Evolutionary conservation across 2,888 invertebrate species (phyloP), one percentile per base, ranked within the genome.

Genomic region (Monoplex corrugatus): DNA sequence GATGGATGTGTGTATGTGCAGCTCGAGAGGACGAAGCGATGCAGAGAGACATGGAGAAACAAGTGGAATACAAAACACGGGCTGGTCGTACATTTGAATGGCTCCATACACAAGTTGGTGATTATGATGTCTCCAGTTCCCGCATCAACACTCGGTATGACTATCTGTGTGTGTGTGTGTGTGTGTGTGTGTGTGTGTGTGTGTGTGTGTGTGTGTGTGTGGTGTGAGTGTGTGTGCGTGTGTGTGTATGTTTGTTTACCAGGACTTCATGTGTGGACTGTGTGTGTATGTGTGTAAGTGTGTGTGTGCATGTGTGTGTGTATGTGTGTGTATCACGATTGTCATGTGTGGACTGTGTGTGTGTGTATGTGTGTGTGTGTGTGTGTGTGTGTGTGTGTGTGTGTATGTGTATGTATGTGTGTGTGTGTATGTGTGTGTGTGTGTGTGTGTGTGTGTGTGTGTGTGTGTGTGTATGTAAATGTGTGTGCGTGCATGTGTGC

Each of bases 71-170:
- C 35, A 89, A 89, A 44, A 91, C 92, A 3, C 91, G 90, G 83
- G 92, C 90, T 1, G 91, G 92, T 3, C 91, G 95, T 43, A 95
- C 94, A 68, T 95, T 92, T 91, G 95, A 95, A 91, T 95, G 95
- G 95, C 87, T 95, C 19, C 95, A 95, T 90, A 95, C 95, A 23
- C 95, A 95, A 86, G 95, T 95, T 19, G 93, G 94, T n/a, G 93
- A 93, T 32, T 91, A 93, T 86, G 88, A 89, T 19, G 89, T 93
- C 10, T 87, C 91, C 75, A 91, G 89, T 82, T 91, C 91, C 75
- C 72, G 91, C 44, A 90, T 91, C 86, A 91, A 91, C 88, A 88
- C 89, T 6, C 87, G 89, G 84, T 84, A 84, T 23, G 50, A 2
- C 23, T 40, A 57, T n/a, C 10, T 50, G 8, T 50, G 8, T 50